phyloP scores from a whole-genome alignment of 35 echinoderm and acorn worm genomes.

The Acanthaster planci region DNA sequence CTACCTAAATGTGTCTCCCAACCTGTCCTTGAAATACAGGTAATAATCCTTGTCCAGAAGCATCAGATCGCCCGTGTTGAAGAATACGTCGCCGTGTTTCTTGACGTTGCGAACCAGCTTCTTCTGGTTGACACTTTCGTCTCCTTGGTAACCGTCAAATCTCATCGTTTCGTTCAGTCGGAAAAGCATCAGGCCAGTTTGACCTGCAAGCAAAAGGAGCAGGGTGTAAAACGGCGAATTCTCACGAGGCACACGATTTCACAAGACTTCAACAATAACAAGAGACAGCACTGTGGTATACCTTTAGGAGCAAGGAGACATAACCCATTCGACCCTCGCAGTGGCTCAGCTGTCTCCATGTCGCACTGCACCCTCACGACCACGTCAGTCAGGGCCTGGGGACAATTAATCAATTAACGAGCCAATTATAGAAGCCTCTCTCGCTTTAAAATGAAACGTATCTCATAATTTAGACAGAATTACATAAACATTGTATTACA shows the following conservation, averaged over 20 bases:
- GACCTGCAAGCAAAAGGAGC: no score
- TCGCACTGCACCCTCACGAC: conserved; percentile 63
- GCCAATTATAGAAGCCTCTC: no score
- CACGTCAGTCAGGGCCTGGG: conserved; percentile 42
- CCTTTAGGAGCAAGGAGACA: conserved; percentile 58
- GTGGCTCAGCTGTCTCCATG: conserved; percentile 56
- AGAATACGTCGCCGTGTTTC: conserved; percentile 67
- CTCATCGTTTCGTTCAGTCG: conserved; percentile 13
- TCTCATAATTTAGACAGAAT: no score
- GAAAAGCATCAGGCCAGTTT: conserved; percentile 68
- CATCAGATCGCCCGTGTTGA: conserved; percentile 78
- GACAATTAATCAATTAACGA: no score
- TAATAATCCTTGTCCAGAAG: conserved; percentile 51
- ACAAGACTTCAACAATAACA: no score
- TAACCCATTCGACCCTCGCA: conserved; percentile 40
- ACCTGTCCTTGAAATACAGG: conserved; percentile 83
- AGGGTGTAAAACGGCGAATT: no score
- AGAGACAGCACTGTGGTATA: conserved; percentile 14
- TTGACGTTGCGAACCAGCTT: conserved; percentile 69
- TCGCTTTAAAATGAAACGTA: no score
- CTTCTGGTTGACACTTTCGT: conserved; percentile 64
- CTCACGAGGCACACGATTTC: no score
- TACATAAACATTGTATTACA: no score
- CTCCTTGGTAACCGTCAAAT: conserved; percentile 62
- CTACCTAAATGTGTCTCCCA: conserved; percentile 96